Conservation (phyloP, 2,113 vertebrate species). For the Ptyas mucosa region DNA sequence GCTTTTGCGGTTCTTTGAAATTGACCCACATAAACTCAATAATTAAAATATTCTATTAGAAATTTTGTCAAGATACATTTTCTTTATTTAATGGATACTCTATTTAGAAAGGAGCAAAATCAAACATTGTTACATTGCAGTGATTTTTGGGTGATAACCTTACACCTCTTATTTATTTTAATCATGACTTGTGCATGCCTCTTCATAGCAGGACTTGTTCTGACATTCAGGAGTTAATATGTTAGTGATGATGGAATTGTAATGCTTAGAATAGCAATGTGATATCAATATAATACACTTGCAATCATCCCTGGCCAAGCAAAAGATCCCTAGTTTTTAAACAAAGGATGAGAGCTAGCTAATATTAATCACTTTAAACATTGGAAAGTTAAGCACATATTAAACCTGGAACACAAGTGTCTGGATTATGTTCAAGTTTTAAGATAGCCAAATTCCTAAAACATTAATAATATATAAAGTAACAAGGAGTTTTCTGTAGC, state of each 20-base stretch:
- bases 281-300: background rate
- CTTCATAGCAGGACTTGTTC: background rate
- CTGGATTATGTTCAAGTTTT: background rate
- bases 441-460: background rate
- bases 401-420: background rate
- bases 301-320: background rate
- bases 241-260: background rate
- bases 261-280: background rate
- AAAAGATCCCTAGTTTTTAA: background rate
- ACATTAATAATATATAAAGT: background rate
- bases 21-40: background rate
- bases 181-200: background rate
- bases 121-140: background rate
- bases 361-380: background rate
- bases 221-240: background rate
- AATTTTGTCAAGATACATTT: background rate
- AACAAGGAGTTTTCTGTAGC: background rate
- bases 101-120: background rate
- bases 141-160: background rate
- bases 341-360: background rate
- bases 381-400: background rate
- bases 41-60: background rate
- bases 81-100: background rate
- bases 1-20: background rate
- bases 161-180: conserved; percentile 1